Evolutionary conservation across 2,113 vertebrate genomes (phyloP).

Genomic region (Chamaetylas fuelleborni): DNA sequence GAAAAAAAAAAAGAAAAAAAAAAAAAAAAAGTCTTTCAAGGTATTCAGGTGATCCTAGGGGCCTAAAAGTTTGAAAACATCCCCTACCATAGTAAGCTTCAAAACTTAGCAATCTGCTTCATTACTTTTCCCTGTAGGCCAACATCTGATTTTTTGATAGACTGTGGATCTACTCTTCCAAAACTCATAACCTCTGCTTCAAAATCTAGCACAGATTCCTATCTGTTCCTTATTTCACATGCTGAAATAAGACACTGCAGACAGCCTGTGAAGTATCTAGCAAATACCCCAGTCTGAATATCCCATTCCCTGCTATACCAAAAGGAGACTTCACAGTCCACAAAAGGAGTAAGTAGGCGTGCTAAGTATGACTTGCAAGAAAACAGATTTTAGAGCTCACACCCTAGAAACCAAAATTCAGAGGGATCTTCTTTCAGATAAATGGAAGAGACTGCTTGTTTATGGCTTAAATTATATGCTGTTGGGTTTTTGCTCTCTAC

Average conservation of each 20-base stretch:
- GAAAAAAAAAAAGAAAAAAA: neutral
- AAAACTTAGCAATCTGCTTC: neutral
- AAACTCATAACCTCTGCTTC: neutral
- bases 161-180: neutral
- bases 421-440: slow-evolving; percentile 2
- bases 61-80: neutral
- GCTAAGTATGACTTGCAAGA: slow-evolving; percentile 18
- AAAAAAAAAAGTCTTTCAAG: neutral
- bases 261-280: neutral
- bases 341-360: neutral
- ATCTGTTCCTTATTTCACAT: neutral
- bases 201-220: neutral
- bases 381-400: neutral
- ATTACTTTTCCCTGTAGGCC: neutral
- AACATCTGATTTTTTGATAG: neutral
- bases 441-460: neutral
- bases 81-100: neutral
- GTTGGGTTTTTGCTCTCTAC: neutral
- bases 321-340: neutral
- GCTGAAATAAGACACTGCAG: slow-evolving; percentile 28
- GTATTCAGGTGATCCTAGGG: neutral
- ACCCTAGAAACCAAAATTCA: neutral
- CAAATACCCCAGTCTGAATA: neutral
- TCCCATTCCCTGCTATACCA: neutral
- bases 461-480: neutral